Evolutionary conservation across 2,888 invertebrate genomes (phyloP).

Genomic region (Harmothoe impar): DNA sequence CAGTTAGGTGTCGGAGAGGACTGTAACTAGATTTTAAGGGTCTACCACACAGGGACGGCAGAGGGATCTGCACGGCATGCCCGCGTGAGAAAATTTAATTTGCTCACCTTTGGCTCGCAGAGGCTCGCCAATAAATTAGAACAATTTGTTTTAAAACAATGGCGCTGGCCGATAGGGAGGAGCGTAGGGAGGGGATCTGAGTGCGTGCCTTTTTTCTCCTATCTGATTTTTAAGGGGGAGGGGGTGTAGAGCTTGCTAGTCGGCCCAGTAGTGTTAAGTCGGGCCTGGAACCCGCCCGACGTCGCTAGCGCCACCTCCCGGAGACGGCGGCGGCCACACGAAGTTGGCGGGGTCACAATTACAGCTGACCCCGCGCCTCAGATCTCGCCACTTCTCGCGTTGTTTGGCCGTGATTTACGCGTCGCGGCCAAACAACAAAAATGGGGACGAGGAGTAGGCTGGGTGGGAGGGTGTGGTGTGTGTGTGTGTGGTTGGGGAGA

Average conservation of each 20-base stretch:
- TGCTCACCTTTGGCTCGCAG: neutral
- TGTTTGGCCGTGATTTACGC: slow-evolving; percentile 52
- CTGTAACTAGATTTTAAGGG: neutral
- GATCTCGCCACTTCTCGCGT: slow-evolving; percentile 17
- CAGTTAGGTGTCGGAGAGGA: neutral
- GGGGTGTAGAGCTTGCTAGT: neutral
- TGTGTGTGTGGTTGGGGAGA: neutral
- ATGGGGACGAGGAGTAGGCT: neutral
- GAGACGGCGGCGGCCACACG: neutral
- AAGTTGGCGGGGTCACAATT: slow-evolving; percentile 54
- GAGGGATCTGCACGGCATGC: neutral
- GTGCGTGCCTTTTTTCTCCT: neutral
- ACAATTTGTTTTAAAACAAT: slow-evolving; percentile 60
- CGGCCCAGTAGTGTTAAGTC: neutral
- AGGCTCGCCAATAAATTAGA: slow-evolving; percentile 55
- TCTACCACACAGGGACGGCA: neutral
- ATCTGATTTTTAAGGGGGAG: neutral
- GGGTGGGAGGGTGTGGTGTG: neutral
- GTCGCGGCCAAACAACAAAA: neutral
- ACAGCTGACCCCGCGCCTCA: slow-evolving; percentile 44
- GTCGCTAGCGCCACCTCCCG: neutral
- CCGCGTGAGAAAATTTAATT: slow-evolving; percentile 49
- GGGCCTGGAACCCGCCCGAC: neutral
- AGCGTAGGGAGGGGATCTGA: neutral
- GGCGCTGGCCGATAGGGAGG: neutral